Percentiles rank a stretch among this genome's conserved stretches.
These are phyloP conservation scores for Sycophila texana DNA, from an alignment of 2,888 invertebrate genomes.

Conservation along the genomic window DNA sequence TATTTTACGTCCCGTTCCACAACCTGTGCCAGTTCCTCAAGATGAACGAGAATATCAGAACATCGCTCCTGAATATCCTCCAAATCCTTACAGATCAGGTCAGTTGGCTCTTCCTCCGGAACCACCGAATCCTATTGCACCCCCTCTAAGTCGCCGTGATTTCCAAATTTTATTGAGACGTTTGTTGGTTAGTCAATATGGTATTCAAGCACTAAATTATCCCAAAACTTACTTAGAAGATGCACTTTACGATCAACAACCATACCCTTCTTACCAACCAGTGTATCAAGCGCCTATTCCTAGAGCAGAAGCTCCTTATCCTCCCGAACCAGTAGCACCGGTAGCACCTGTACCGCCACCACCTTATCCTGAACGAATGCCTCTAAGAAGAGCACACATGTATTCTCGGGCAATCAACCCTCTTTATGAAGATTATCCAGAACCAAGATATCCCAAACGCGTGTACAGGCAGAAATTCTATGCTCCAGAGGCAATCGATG, in stretches of 20 bases:
- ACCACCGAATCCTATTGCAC: constrained; percentile 79
- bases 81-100: constrained; percentile 61
- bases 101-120: constrained; percentile 74
- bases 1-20: constrained; percentile 62
- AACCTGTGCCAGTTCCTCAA: constrained; percentile 56
- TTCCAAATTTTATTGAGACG: constrained; percentile 83
- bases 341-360: constrained; percentile 30
- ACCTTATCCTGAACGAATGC: constrained; percentile 68
- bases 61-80: constrained; percentile 64
- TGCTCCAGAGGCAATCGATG: constrained; percentile 71
- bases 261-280: constrained; percentile 75
- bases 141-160: constrained; percentile 84
- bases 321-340: constrained; percentile 40
- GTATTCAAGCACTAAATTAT: constrained; percentile 69
- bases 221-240: constrained; percentile 72
- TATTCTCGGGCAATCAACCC: constrained; percentile 64
- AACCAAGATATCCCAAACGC: constrained; percentile 68
- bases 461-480: constrained; percentile 72
- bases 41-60: constrained; percentile 68
- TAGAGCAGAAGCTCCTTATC: constrained; percentile 63
- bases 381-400: constrained; percentile 66
- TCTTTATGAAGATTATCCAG: constrained; percentile 70
- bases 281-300: constrained; percentile 67
- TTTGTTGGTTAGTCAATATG: constrained; percentile 80
- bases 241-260: constrained; percentile 72